phyloP scores from a whole-genome alignment of 2,113 vertebrate species.

The Paramormyrops kingsleyae region DNA sequence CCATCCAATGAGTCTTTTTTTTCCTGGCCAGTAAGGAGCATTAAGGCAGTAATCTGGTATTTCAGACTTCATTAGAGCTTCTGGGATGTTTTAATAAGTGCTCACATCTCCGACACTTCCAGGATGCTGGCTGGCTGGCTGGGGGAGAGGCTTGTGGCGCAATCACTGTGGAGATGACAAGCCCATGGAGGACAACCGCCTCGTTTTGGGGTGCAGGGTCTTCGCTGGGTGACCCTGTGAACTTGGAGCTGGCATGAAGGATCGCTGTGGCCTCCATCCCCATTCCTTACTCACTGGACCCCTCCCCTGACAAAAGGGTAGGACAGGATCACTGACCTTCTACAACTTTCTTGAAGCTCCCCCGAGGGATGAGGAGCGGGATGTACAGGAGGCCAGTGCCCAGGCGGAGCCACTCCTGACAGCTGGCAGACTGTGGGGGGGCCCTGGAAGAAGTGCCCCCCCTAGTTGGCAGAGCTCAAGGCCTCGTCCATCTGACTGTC shows the following conservation, averaged over 20 bases:
- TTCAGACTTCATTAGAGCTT: constrained; percentile 15
- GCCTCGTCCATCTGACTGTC: not conserved
- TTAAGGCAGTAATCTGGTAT: constrained; percentile 8
- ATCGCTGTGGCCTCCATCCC: not conserved
- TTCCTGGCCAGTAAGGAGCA: not conserved
- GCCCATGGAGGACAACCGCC: not conserved
- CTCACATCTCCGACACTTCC: not conserved
- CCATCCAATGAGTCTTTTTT: not conserved
- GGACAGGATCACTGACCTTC: not conserved
- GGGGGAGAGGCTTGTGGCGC: not conserved
- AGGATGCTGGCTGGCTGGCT: not conserved
- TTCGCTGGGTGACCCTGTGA: not conserved
- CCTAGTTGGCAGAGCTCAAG: not conserved
- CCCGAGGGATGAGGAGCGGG: not conserved
- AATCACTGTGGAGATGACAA: not conserved
- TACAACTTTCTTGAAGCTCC: constrained; percentile 1
- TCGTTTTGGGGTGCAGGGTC: not conserved
- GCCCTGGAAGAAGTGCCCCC: not conserved
- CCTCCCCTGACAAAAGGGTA: not conserved
- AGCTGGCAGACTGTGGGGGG: not conserved
- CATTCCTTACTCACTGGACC: not conserved
- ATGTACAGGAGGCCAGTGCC: not conserved
- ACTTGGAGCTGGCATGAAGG: not conserved
- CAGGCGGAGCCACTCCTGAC: not conserved
- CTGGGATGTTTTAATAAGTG: not conserved